Evolutionary conservation across 2,113 vertebrate genomes (phyloP), one percentile per base, ranked within the genome.

Genomic region (Macrotus californicus): DNA sequence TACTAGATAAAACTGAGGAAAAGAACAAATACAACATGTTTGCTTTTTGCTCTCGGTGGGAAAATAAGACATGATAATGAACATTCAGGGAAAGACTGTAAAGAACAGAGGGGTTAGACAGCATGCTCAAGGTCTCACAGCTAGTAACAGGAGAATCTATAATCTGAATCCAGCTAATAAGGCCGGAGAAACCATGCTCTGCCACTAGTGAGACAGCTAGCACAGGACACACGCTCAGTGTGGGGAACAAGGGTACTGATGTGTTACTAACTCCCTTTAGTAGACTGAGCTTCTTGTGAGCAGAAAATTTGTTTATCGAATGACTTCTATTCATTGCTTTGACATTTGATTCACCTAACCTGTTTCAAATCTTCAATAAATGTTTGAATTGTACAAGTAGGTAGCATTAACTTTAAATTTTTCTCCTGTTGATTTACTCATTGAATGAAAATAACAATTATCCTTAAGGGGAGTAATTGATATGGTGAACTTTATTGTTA

Each of bases 351-450:
- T 80, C 24, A 69, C 12, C 18, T 79, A 87, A 48, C 50, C 41
- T 36, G 1, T 81, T 87, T 59, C 4, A 97, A 92, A 64, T 76
- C 90, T 54, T 92, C 52, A 90, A 70, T 77, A 82, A 66, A 83
- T 73, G 18, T 12, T 89, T 76, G 29, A 87, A 72, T 92, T 84
- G 87, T 52, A 80, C 14, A 72, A 79, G 50, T 29, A 67, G 72
- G 69, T 11, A 66, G 31, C 5, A 84, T 31, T 80, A 18, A 81
- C 41, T 89, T 8, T 66, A 88, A 64, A 9, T 6, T 85, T 79
- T 88, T 89, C 34, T 92, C 59, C 43, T 84, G 31, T 79, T 77
- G 69, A 50, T 5, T 80, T 72, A 64, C 36, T 88, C 16, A 34
- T 70, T 39, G 34, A 67, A 48, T 43, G 11, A 85, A 87, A 73